phyloP scores from a whole-genome alignment of 2,888 invertebrate genomes.

The Cephus pygmeus region DNA sequence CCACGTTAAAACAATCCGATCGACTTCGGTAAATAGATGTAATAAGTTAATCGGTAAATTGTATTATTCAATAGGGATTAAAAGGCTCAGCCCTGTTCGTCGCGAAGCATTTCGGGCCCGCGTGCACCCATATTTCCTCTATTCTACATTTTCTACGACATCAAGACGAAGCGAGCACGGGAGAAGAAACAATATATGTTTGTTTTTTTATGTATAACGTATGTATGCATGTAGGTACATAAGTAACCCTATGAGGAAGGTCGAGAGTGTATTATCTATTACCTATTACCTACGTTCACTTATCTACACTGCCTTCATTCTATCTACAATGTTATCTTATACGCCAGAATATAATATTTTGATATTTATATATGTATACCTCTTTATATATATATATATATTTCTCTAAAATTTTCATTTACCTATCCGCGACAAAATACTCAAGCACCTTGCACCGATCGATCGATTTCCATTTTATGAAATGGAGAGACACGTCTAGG shows the following conservation, averaged over 20 bases:
- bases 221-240: constrained; percentile 1
- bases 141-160: background rate
- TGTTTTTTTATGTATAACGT: background rate
- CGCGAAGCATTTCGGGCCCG: background rate
- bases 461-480: background rate
- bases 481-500: background rate
- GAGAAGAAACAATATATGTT: background rate
- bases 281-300: background rate
- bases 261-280: background rate
- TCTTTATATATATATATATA: background rate
- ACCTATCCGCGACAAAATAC: background rate
- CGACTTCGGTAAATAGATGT: background rate
- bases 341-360: background rate
- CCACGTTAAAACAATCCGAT: background rate
- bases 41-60: background rate
- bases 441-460: background rate
- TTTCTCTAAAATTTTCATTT: background rate
- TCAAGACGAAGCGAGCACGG: background rate
- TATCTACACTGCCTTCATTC: constrained; percentile 5
- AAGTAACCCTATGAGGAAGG: background rate
- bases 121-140: background rate
- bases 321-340: background rate
- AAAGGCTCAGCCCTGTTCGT: background rate
- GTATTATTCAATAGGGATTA: background rate
- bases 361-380: constrained; percentile 1